Evolutionary conservation across 2,797 vertebrate species (phyloP).

Genomic region (Platalea minor): DNA sequence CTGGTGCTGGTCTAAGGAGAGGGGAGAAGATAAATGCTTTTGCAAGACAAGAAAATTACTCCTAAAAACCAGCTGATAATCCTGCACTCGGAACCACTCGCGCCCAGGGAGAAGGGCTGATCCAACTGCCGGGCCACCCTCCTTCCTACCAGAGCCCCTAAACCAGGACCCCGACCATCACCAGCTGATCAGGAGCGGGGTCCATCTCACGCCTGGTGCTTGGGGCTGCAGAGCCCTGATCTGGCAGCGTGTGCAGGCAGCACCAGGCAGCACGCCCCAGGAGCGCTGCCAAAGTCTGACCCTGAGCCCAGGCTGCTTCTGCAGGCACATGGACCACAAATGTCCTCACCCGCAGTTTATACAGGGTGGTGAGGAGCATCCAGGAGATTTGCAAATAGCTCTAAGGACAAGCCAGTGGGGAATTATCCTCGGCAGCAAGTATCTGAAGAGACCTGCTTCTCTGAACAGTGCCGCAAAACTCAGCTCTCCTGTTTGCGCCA

Average conservation of each 20-base stretch:
- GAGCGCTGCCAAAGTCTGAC: background rate
- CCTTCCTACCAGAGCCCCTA: background rate
- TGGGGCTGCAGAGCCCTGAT: background rate
- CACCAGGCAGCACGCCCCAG: background rate
- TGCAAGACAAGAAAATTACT: background rate
- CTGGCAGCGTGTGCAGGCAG: background rate
- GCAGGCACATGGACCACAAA: background rate
- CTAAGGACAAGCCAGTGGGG: background rate
- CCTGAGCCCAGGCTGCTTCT: accelerated
- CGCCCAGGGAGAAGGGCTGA: background rate
- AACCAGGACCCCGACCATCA: background rate
- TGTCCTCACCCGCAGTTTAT: accelerated
- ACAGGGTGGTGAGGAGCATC: accelerated
- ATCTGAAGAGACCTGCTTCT: background rate
- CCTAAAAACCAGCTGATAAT: background rate
- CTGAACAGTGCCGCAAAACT: background rate
- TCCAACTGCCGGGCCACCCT: background rate
- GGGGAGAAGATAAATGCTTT: background rate
- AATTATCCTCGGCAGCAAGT: background rate
- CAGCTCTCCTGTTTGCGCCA: background rate
- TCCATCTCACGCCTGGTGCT: accelerated
- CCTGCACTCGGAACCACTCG: background rate
- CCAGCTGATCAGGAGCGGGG: accelerated
- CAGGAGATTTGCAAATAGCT: background rate
- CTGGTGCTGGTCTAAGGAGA: constrained; percentile 78